Evolutionary conservation across 1,140 invertebrate species (phyloP).

Genomic region (Notospermus geniculatus): DNA sequence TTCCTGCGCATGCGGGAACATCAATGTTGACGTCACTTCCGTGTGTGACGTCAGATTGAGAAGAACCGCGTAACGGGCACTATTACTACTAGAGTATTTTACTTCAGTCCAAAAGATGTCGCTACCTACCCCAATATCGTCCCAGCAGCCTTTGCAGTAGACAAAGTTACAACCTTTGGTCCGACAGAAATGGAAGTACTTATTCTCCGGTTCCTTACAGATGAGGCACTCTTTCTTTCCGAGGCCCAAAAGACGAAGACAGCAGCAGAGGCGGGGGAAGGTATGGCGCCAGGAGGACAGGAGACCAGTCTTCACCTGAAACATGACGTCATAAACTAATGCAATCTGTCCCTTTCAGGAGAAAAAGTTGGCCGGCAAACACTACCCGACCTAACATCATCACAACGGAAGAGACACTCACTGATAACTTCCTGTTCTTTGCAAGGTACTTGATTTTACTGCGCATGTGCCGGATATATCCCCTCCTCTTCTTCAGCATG

Average conservation of each 20-base stretch:
- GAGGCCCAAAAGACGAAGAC: conserved; percentile 17
- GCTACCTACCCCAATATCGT: conserved; percentile 27
- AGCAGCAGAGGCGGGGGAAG: conserved; percentile 30
- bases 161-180: conserved; percentile 31
- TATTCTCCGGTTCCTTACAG: conserved; percentile 32
- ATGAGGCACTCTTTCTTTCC: conserved; percentile 30
- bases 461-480: conserved; percentile 30
- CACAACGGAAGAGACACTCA: conserved; percentile 7
- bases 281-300: conserved; percentile 16
- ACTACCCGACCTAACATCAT: neutral
- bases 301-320: conserved; percentile 22
- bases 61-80: no score
- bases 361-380: no score
- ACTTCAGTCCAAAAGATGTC: no score
- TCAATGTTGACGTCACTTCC: no score
- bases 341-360: neutral
- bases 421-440: conserved; percentile 21
- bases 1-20: no score
- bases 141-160: conserved; percentile 41
- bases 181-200: conserved; percentile 26
- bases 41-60: no score
- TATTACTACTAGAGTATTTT: no score
- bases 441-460: conserved; percentile 29
- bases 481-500: conserved; percentile 38
- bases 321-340: no score